These are phyloP conservation scores for Pungitius pungitius DNA, from an alignment of 2,113 vertebrate species.

Conservation along the genomic window DNA sequence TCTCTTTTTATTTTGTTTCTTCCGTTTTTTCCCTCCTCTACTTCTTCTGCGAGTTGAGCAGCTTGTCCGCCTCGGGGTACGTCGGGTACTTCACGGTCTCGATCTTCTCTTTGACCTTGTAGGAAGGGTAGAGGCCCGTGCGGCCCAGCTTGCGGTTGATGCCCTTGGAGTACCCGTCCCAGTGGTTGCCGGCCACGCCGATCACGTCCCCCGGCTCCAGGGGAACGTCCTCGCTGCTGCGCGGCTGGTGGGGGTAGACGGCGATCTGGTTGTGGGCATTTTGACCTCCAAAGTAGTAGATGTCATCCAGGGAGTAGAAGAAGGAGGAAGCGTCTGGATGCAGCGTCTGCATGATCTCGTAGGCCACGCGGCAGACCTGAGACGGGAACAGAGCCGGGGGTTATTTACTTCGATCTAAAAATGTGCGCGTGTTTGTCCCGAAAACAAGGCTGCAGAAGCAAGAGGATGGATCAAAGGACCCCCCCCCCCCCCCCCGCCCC, in stretches of 20 bases:
- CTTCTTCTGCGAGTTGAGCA: conserved; percentile 77
- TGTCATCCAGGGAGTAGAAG: conserved; percentile 98
- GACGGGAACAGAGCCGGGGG: conserved; percentile 3
- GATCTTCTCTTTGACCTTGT: conserved; percentile 98
- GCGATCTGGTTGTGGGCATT: conserved; percentile 99
- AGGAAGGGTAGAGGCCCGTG: conserved; percentile 97
- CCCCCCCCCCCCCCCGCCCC: no score
- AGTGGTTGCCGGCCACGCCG: conserved; percentile 98
- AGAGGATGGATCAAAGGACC: no score
- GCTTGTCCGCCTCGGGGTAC: conserved; percentile 95
- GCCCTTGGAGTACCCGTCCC: conserved; percentile 99
- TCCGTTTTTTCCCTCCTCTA: conserved; percentile 37
- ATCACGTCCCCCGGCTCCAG: conserved; percentile 96
- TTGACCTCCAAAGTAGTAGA: conserved; percentile 99
- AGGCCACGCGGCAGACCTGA: conserved; percentile 97
- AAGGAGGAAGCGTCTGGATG: conserved; percentile 95
- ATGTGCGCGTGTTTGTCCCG: background rate
- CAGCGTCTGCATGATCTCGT: conserved; percentile 98
- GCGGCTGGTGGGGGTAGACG: conserved; percentile 91
- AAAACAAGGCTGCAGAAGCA: background rate
- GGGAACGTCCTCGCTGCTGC: conserved; percentile 91
- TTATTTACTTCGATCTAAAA: conserved; percentile 16
- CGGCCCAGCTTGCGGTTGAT: conserved; percentile 95
- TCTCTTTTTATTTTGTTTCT: conserved; percentile 29
- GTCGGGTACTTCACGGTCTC: conserved; percentile 97